phyloP scores from a whole-genome alignment of 2,797 vertebrate species.

The Bucorvus abyssinicus region DNA sequence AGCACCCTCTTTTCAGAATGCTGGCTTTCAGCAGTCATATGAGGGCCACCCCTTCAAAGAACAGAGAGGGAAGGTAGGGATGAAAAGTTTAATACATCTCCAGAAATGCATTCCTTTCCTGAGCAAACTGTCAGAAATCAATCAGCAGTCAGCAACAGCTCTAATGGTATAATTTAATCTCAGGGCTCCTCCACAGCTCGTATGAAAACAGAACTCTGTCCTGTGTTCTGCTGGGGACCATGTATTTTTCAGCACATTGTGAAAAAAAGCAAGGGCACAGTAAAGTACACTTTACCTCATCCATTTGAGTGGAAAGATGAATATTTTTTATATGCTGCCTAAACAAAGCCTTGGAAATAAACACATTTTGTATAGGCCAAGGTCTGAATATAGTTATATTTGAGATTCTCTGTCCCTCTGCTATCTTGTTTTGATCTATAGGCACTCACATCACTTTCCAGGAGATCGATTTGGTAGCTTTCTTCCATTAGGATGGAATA shows the following conservation, averaged over 20 bases:
- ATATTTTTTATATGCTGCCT: not conserved
- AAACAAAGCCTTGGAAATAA: not conserved
- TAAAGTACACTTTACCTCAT: not conserved
- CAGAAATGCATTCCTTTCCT: not conserved
- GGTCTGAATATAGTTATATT: not conserved
- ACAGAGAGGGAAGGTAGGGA: not conserved
- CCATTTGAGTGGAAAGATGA: not conserved
- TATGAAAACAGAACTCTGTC: not conserved
- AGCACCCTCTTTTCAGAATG: not conserved
- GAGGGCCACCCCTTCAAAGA: not conserved
- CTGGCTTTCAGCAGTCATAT: not conserved
- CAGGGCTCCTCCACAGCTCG: not conserved
- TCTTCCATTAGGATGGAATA: not conserved
- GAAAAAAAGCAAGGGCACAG: not conserved
- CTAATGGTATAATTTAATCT: conserved; percentile 9
- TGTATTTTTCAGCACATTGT: not conserved
- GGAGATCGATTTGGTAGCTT: not conserved
- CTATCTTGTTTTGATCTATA: not conserved
- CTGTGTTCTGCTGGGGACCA: not conserved
- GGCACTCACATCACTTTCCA: not conserved
- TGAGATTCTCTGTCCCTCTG: not conserved
- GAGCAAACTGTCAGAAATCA: conserved; percentile 26
- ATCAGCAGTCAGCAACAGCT: not conserved
- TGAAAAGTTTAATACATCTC: not conserved
- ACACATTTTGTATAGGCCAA: not conserved